Base-by-base conservation (phyloP, 2,797 vertebrate genomes). In the Mormyrops attenuatus region DNA sequence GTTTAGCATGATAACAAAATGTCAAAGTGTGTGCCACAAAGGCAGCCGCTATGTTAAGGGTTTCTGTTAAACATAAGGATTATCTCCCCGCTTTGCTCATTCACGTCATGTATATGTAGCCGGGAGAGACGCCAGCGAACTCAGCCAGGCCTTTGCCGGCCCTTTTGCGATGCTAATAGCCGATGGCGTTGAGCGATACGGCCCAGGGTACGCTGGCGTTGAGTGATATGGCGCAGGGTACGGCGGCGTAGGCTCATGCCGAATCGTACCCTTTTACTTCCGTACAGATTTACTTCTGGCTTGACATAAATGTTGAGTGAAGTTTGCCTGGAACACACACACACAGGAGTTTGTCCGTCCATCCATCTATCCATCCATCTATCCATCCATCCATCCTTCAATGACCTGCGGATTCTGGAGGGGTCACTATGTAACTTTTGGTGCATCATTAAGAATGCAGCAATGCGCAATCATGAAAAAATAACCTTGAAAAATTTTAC, bases 1-100 rank as follows among this genome's bases (percentile, higher is more conserved):
- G 95, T 94, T 95, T 93, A 91, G 93, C 1, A 90, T 26, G 95
- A 96, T 96, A 96, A 96, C 94, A 92, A 96, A 96, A 96, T 95
- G 95, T 96, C 96, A 96, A 52, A 38, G 91, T 87, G 89, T 90
- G 49, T 89, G 85, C 50, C 47, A 63, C 92, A 92, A 93, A 93
- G 91, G 92, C 89, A 90, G 69, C 66, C 87, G 89, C 90, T 90
- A 93, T 92, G 93, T 95, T 93, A 90, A 1, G 91, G 90, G 92
- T 93, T 90, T 94, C 94, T 95, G 95, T 95, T 94, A 89, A 94
- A 95, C 95, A 95, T 92, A 90, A 91, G 88, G 90, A 95, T 95
- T 95, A 94, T 94, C 94, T 91, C 89, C 3, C 9, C 13, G 86
- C 49, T 89, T 91, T 52, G 89, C 89, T 90, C 82, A 85, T 90